These are phyloP conservation scores for Poecile atricapillus DNA, from an alignment of 2,113 vertebrate species.

Conservation along the genomic window DNA sequence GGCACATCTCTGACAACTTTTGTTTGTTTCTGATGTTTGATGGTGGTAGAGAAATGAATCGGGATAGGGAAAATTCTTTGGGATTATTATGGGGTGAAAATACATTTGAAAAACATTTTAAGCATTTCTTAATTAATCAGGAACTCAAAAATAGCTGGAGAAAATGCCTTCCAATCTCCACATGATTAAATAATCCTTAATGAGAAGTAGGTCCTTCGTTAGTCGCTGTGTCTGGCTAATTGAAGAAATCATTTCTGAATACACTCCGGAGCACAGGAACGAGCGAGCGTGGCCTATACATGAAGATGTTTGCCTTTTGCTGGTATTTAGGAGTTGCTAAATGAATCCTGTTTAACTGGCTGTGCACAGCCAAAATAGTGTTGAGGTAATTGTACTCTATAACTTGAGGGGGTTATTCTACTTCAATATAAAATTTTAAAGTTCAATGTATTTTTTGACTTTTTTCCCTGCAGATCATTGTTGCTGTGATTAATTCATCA, in stretches of 20 bases:
- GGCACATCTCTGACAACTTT: not conserved
- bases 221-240: conserved; percentile 15
- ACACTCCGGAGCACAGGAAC: conserved; percentile 66
- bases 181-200: conserved; percentile 53
- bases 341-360: conserved; percentile 72
- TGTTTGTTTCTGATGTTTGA: not conserved
- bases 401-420: conserved; percentile 64
- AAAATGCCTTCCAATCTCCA: conserved; percentile 40
- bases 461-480: conserved; percentile 53
- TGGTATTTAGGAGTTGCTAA: conserved; percentile 73
- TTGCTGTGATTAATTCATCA: conserved; percentile 67
- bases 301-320: conserved; percentile 70
- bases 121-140: conserved; percentile 11
- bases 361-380: conserved; percentile 52
- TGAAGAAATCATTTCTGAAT: conserved; percentile 45
- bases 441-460: conserved; percentile 58
- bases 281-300: conserved; percentile 56
- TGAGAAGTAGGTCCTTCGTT: conserved; percentile 32
- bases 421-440: conserved; percentile 57
- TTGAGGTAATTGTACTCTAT: conserved; percentile 53
- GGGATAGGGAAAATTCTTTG: not conserved
- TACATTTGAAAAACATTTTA: conserved; percentile 11
- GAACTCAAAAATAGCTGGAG: not conserved
- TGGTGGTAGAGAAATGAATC: not conserved
- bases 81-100: not conserved